phyloP scores from a whole-genome alignment of 2,113 vertebrate genomes.

The Nycticorax nycticorax region DNA sequence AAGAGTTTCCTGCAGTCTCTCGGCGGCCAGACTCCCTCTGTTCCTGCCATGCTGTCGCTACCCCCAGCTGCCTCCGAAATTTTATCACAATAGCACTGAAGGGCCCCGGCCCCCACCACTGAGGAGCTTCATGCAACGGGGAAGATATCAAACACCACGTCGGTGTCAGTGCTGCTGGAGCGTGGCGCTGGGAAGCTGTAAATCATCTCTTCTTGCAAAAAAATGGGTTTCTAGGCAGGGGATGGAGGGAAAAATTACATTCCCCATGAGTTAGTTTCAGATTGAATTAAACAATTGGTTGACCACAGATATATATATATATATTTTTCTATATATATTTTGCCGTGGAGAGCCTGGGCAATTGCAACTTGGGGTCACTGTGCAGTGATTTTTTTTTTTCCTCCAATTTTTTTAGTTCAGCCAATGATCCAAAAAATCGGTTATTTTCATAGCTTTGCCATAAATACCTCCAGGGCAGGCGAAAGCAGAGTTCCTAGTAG shows the following conservation, averaged over 20 bases:
- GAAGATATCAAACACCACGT: neutral
- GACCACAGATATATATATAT: neutral
- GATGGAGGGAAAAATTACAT: neutral
- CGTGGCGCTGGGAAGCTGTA: constrained; percentile 7
- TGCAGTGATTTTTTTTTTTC: neutral
- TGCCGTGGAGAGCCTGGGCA: neutral
- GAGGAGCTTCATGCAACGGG: neutral
- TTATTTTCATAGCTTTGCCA: constrained; percentile 10
- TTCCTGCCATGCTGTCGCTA: neutral
- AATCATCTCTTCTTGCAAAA: neutral
- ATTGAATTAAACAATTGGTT: constrained; percentile 39
- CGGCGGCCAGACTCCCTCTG: neutral
- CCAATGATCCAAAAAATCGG: neutral
- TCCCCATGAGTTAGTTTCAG: constrained; percentile 10
- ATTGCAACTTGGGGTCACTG: neutral
- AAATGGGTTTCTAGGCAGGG: constrained; percentile 2
- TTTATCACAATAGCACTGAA: neutral
- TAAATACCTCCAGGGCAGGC: neutral
- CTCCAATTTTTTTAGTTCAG: neutral
- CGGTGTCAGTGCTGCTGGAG: neutral
- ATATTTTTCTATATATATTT: neutral
- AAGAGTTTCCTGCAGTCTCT: neutral
- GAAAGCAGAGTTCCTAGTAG: neutral
- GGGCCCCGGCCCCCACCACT: neutral
- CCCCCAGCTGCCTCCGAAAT: neutral